Evolutionary conservation across 1,140 invertebrate species (phyloP).

Genomic region (Neodiprion lecontei): DNA sequence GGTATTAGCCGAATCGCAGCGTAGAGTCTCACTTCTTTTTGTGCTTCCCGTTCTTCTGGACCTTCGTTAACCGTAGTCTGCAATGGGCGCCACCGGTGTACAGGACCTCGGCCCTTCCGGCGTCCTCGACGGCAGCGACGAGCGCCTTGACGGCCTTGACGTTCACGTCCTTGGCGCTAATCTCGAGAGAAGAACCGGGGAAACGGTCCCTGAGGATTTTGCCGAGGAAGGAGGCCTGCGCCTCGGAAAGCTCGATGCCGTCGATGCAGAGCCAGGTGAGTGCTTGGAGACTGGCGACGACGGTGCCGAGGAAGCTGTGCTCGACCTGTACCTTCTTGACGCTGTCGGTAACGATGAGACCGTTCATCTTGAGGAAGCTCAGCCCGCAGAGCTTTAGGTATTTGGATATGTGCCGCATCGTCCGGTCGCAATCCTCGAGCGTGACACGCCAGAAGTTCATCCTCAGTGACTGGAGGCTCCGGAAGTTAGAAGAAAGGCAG

Average conservation of each 20-base stretch:
- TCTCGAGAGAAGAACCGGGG: constrained; percentile 50
- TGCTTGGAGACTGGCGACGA: constrained; percentile 53
- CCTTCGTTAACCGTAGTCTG: constrained; percentile 44
- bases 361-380: constrained; percentile 53
- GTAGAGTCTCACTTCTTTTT: constrained; percentile 11
- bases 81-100: constrained; percentile 56
- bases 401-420: constrained; percentile 55
- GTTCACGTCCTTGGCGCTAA: constrained; percentile 57
- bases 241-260: constrained; percentile 52
- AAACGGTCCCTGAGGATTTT: constrained; percentile 58
- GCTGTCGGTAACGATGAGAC: constrained; percentile 53
- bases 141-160: constrained; percentile 55
- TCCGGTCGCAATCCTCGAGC: constrained; percentile 56
- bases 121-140: constrained; percentile 54
- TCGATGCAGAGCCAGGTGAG: constrained; percentile 58
- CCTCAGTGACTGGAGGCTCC: constrained; percentile 52
- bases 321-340: constrained; percentile 52
- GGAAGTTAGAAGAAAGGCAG: constrained; percentile 52
- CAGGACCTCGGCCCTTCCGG: constrained; percentile 53
- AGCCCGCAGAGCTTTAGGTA: constrained; percentile 52
- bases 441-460: constrained; percentile 59
- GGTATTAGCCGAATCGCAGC: too few relatives aligned
- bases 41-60: constrained; percentile 40
- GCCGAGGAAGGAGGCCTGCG: constrained; percentile 51
- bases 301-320: constrained; percentile 55